Conservation (phyloP, 2,113 vertebrate genomes). For the Crotalus helleri region DNA sequence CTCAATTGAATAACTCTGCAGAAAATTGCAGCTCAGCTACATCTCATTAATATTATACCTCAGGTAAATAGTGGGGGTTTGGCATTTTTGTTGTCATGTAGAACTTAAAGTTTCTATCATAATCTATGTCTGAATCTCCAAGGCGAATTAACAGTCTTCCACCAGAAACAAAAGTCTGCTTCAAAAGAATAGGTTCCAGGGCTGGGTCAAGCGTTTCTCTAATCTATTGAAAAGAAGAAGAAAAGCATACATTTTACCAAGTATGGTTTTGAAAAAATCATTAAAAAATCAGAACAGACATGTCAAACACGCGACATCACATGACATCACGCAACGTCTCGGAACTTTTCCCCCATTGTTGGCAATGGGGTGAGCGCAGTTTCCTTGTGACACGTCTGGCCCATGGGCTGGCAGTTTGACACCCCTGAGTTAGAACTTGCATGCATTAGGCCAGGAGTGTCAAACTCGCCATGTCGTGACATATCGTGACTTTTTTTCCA, state of each 20-base stretch:
- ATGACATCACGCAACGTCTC: too few relatives aligned
- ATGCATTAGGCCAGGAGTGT: background rate
- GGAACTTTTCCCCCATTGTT: too few relatives aligned
- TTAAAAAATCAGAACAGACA: background rate
- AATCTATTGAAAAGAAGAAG: conserved; percentile 66
- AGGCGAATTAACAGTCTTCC: conserved; percentile 80
- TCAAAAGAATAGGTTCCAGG: conserved; percentile 81
- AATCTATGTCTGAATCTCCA: conserved; percentile 85
- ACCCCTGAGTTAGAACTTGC: too few relatives aligned
- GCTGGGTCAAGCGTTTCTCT: conserved; percentile 81
- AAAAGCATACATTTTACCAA: background rate
- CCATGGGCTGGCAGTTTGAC: too few relatives aligned
- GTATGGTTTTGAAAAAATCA: background rate
- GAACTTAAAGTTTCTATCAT: conserved; percentile 82
- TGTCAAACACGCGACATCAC: too few relatives aligned
- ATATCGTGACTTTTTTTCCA: too few relatives aligned
- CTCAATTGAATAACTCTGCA: background rate
- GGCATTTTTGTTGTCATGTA: conserved; percentile 90
- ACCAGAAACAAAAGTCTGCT: conserved; percentile 80
- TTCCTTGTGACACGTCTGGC: too few relatives aligned
- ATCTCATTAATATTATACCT: conserved; percentile 65
- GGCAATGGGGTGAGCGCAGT: too few relatives aligned
- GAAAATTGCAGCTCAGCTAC: background rate
- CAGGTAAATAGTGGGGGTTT: conserved; percentile 88
- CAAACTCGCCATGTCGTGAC: too few relatives aligned